phyloP scores from a whole-genome alignment of 2,797 vertebrate species.

The Chloroceryle amazona region DNA sequence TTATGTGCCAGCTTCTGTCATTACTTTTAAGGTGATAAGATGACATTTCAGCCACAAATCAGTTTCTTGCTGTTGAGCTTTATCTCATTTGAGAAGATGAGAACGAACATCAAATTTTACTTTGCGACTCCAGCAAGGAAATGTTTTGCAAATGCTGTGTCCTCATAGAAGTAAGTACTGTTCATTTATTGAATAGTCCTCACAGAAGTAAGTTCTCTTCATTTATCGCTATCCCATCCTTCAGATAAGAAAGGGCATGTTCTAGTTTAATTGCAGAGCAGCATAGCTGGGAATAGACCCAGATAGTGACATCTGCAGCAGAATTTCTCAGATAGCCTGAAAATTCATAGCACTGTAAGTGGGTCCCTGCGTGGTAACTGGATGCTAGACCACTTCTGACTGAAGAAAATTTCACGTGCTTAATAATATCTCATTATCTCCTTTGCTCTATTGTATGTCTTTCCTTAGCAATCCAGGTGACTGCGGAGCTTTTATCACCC shows the following conservation, averaged over 20 bases:
- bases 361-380: not conserved
- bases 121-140: not conserved
- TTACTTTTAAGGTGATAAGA: not conserved
- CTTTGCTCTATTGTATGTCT: not conserved
- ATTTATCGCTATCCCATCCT: not conserved
- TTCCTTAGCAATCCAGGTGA: not conserved
- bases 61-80: not conserved
- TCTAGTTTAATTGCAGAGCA: constrained; percentile 40
- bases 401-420: not conserved
- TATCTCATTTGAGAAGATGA: not conserved
- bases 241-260: not conserved
- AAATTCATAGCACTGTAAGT: not conserved
- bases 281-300: constrained; percentile 16
- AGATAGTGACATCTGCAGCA: constrained; percentile 6
- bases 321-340: constrained; percentile 21
- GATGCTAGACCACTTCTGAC: not conserved
- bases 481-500: not conserved
- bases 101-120: not conserved
- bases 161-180: not conserved
- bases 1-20: not conserved
- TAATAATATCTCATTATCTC: not conserved
- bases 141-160: not conserved
- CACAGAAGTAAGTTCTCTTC: not conserved
- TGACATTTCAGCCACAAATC: not conserved
- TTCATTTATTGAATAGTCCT: not conserved